A percentile compares a stretch with the other conserved stretches of the same genome.
These are phyloP conservation scores for Ahaetulla prasina DNA, from an alignment of 2,113 vertebrate species.

Conservation along the genomic window DNA sequence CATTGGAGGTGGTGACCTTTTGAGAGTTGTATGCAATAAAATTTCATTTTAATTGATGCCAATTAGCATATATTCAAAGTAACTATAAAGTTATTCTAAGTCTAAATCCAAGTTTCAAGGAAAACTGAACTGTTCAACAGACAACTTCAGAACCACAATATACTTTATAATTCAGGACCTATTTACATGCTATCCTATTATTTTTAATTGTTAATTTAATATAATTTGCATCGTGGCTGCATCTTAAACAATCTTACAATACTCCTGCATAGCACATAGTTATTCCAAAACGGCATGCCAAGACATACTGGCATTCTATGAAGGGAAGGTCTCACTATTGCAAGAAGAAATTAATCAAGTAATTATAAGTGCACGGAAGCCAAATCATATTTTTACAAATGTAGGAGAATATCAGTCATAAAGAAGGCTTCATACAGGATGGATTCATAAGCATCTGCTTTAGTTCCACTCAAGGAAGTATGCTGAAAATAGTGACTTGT, in stretches of 20 bases:
- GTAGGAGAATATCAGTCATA: not conserved
- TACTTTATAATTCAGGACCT: not conserved
- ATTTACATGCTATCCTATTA: not conserved
- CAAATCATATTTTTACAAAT: not conserved
- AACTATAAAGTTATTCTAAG: too few relatives aligned
- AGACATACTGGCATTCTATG: not conserved
- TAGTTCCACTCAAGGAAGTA: not conserved
- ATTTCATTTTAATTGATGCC: too few relatives aligned
- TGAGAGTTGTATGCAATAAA: too few relatives aligned
- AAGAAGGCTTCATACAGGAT: not conserved
- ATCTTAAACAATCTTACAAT: not conserved
- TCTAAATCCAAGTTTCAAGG: not conserved
- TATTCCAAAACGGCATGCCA: not conserved
- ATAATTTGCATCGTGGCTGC: not conserved
- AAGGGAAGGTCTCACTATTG: not conserved
- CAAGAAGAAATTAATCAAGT: not conserved
- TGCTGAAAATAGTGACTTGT: not conserved
- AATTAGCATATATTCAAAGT: too few relatives aligned
- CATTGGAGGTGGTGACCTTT: too few relatives aligned
- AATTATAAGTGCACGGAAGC: not conserved
- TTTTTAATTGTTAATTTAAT: not conserved
- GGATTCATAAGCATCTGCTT: not conserved
- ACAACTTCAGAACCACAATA: not conserved
- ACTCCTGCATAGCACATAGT: not conserved
- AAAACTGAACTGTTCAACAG: not conserved